These are phyloP conservation scores for Sesia bembeciformis DNA, from an alignment of 2,888 invertebrate species.

Conservation along the genomic window DNA sequence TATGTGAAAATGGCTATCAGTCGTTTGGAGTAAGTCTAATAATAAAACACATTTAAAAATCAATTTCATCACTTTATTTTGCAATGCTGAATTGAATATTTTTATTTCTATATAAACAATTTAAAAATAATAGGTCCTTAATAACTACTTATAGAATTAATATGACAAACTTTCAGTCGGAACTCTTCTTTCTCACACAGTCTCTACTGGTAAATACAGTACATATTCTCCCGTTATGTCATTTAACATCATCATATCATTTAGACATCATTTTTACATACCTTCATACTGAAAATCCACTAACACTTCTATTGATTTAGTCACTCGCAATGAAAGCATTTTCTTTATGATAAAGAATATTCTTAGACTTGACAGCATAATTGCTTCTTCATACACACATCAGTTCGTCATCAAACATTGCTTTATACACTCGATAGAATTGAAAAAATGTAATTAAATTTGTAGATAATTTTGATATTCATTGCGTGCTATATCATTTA, in stretches of 20 bases:
- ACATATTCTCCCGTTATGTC: background rate
- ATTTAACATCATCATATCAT: background rate
- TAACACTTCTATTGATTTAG: background rate
- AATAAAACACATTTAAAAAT: conserved; percentile 18
- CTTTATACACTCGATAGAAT: too few species aligned
- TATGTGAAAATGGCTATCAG: too few species aligned
- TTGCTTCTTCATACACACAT: too few species aligned
- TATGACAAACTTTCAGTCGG: conserved; percentile 39
- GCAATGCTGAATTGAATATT: conserved; percentile 65
- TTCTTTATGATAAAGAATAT: background rate
- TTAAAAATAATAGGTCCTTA: conserved; percentile 50
- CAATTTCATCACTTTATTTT: conserved; percentile 64
- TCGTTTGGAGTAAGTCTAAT: conserved; percentile 6
- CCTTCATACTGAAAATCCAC: background rate
- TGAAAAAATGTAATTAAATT: too few species aligned
- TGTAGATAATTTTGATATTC: too few species aligned
- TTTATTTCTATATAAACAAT: conserved; percentile 69
- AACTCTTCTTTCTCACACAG: conserved; percentile 8
- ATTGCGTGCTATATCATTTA: too few species aligned
- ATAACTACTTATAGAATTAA: conserved; percentile 23
- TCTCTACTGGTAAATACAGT: background rate
- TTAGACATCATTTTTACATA: background rate
- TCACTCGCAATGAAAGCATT: background rate
- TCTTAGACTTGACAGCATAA: too few species aligned
- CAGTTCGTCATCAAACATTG: too few species aligned